These are phyloP conservation scores for Plecotus auritus DNA, from an alignment of 2,113 vertebrate genomes.

Conservation along the genomic window DNA sequence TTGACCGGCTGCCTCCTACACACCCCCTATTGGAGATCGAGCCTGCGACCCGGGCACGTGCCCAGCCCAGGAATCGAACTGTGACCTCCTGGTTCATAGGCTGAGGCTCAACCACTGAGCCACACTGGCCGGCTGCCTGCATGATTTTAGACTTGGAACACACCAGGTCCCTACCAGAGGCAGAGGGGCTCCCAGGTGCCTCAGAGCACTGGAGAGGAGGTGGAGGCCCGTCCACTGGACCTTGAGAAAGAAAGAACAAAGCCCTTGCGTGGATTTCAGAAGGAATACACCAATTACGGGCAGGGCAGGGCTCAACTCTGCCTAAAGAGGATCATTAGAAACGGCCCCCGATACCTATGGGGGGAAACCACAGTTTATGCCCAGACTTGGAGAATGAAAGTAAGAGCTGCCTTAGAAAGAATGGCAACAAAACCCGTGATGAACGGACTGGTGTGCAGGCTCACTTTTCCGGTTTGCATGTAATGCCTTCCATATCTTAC, in stretches of 20 bases:
- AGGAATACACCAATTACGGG: background rate
- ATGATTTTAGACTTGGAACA: background rate
- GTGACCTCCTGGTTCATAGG: too few relatives aligned
- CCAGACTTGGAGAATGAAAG: background rate
- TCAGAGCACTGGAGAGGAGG: conserved; percentile 78
- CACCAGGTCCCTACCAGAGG: conserved; percentile 74
- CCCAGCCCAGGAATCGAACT: too few relatives aligned
- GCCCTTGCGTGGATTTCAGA: background rate
- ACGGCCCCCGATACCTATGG: background rate
- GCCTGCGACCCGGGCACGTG: too few relatives aligned
- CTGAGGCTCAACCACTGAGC: too few relatives aligned
- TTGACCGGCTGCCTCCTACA: too few relatives aligned
- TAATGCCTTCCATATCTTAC: background rate
- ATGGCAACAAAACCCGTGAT: background rate
- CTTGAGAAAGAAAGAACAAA: conserved; percentile 71
- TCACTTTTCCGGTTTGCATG: background rate
- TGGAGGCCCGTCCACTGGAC: conserved; percentile 75
- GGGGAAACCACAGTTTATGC: background rate
- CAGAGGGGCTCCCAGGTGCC: conserved; percentile 84
- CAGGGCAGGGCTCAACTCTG: background rate
- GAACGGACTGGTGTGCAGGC: rapidly evolving
- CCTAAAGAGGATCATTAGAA: background rate
- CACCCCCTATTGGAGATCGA: too few relatives aligned
- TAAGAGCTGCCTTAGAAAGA: background rate
- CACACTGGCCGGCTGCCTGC: background rate